phyloP scores from a whole-genome alignment of 2,797 vertebrate species.

The Anableps anableps region DNA sequence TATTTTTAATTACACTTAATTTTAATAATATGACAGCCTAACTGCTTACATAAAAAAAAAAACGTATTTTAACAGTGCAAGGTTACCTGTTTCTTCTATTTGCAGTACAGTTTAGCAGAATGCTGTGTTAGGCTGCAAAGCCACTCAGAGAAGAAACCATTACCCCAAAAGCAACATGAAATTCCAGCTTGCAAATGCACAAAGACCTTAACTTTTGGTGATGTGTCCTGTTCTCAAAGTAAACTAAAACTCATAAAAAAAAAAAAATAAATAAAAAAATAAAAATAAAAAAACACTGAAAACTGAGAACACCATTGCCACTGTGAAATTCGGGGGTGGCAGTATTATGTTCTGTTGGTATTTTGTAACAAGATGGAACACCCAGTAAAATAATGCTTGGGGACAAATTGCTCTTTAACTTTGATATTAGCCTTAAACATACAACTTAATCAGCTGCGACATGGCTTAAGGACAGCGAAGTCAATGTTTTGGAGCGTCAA shows the following conservation, averaged over 20 bases:
- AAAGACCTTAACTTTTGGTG: background rate
- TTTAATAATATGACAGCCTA: background rate
- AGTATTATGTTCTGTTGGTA: background rate
- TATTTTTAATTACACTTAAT: background rate
- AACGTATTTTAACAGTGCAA: background rate
- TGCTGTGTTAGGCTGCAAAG: too few species aligned
- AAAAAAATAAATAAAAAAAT: too few species aligned
- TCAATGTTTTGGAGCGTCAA: background rate
- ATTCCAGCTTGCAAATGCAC: background rate
- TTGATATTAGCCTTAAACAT: background rate
- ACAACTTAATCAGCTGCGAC: background rate
- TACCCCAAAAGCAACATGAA: background rate
- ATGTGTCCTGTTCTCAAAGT: background rate
- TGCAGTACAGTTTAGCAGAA: background rate
- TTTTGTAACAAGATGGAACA: background rate
- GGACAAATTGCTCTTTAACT: background rate
- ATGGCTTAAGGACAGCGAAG: background rate
- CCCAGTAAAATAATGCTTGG: background rate
- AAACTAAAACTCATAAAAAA: background rate
- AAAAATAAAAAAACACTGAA: background rate
- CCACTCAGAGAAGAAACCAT: background rate
- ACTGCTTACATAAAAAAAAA: background rate
- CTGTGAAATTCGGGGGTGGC: background rate
- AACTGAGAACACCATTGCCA: background rate
- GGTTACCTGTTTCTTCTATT: background rate